Conservation (phyloP, 37 sponge, comb jelly and placozoan genomes). For the Halisarca cf. caerulea region DNA sequence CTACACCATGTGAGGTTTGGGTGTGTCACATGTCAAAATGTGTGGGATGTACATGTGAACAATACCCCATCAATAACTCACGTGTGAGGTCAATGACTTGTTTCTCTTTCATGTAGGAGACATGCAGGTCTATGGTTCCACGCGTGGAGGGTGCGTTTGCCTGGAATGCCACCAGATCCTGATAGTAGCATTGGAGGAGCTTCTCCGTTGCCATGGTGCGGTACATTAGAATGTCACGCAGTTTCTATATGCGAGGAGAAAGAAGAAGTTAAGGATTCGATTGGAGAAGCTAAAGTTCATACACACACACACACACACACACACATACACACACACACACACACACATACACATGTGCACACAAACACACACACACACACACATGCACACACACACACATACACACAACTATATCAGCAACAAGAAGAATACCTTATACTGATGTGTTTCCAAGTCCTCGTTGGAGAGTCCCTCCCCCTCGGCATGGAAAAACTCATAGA, state of each 20-base stretch:
- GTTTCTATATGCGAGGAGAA: background rate
- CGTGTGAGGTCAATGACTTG: background rate
- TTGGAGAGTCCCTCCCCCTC: background rate
- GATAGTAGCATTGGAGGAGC: background rate
- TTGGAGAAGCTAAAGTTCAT: no score
- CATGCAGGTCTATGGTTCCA: background rate
- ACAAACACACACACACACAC: no score
- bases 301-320: no score
- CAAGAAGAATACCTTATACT: background rate
- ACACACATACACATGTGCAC: no score
- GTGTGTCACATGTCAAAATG: background rate
- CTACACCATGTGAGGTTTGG: no score
- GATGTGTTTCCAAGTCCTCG: background rate
- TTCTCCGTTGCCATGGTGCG: background rate
- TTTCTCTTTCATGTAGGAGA: conserved; percentile 13
- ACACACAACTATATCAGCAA: no score
- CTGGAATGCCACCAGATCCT: background rate
- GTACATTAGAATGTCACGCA: background rate
- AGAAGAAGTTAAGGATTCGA: no score
- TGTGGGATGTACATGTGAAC: no score
- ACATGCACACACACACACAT: no score
- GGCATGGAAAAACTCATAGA: background rate
- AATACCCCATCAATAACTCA: background rate
- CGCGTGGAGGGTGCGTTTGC: background rate
- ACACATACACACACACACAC: no score